These are phyloP conservation scores for Porites divaricata DNA, from an alignment of 92 coral and sea anemone species.

Conservation along the genomic window DNA sequence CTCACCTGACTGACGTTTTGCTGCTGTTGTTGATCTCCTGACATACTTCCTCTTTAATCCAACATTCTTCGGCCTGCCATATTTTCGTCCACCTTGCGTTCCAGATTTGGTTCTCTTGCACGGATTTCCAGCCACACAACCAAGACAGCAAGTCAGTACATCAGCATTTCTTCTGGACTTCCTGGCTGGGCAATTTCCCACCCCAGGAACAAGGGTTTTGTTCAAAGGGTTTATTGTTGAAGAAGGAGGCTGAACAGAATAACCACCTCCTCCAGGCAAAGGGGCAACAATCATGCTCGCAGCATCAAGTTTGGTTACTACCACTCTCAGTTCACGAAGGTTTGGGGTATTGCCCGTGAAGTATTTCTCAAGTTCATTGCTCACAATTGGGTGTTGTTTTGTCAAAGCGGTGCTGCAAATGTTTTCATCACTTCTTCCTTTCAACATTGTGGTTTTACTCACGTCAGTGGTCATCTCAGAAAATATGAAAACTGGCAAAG, in stretches of 20 bases:
- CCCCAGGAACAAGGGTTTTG: slow-evolving; percentile 1
- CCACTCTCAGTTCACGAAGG: slow-evolving; percentile 4
- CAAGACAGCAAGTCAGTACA: slow-evolving; percentile 9
- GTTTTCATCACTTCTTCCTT: background rate
- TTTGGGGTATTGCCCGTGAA: background rate
- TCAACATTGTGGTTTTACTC: background rate
- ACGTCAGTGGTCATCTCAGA: background rate
- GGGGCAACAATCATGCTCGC: background rate
- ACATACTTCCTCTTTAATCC: slow-evolving; percentile 7
- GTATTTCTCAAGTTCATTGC: background rate
- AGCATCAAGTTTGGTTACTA: background rate
- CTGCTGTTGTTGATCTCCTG: background rate
- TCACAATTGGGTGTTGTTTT: background rate
- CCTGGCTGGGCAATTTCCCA: slow-evolving; percentile 18
- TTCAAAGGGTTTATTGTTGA: slow-evolving; percentile 16
- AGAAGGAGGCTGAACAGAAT: slow-evolving; percentile 3
- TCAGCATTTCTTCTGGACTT: slow-evolving; percentile 13
- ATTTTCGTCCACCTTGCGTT: background rate
- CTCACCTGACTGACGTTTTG: slow-evolving; percentile 5
- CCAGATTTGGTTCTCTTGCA: slow-evolving; percentile 11
- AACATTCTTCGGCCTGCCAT: background rate
- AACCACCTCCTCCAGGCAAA: slow-evolving; percentile 27
- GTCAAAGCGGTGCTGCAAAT: background rate
- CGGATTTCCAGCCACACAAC: background rate
- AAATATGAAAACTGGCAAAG: background rate